A percentile compares a stretch with the other conserved stretches of the same genome.
Evolutionary conservation across 2,113 vertebrate species (phyloP).

Genomic region (Irena cyanogastra): DNA sequence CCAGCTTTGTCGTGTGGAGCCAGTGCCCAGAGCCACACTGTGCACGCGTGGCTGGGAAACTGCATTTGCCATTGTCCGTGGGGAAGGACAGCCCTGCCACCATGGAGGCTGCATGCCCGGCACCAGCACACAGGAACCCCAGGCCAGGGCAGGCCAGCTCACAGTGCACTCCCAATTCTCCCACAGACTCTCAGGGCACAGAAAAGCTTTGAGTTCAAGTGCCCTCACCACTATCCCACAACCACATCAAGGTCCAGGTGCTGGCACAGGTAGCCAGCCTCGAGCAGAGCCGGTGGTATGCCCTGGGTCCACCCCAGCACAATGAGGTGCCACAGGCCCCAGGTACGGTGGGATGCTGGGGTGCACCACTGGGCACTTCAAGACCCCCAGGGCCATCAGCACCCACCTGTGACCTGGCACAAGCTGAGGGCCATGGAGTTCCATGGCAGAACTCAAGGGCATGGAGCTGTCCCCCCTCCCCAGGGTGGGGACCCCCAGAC

Average conservation of each 20-base stretch:
- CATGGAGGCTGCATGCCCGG: not conserved
- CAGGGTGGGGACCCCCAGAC: not conserved
- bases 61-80: rapidly evolving
- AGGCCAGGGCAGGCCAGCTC: not conserved
- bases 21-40: rapidly evolving
- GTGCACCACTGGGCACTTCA: not conserved
- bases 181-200: not conserved
- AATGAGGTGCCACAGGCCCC: not conserved
- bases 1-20: not conserved
- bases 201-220: not conserved
- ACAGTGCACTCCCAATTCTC: not conserved
- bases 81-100: not conserved
- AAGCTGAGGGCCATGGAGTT: not conserved
- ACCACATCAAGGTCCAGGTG: not conserved
- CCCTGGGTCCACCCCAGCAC: rapidly evolving
- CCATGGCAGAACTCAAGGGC: not conserved
- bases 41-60: rapidly evolving
- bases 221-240: not conserved
- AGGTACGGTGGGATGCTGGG: not conserved
- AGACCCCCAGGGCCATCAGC: not conserved
- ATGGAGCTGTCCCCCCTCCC: not conserved
- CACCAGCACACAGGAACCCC: not conserved
- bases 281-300: rapidly evolving
- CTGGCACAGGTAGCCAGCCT: not conserved
- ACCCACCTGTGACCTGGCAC: not conserved